Conservation (phyloP, 2,888 invertebrate genomes). For the Acrobasis consociella region DNA sequence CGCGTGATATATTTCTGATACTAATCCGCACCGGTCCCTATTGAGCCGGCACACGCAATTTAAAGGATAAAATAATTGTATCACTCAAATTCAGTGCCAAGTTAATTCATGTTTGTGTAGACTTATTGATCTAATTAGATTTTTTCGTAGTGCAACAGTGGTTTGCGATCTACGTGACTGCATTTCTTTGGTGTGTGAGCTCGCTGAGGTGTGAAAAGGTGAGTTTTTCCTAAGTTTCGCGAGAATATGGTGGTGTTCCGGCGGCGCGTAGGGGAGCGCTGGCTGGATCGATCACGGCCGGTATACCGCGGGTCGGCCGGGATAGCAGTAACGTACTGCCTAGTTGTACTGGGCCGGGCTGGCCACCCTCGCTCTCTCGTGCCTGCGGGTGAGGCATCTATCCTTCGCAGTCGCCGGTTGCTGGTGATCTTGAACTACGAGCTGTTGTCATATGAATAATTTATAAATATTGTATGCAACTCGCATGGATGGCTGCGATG, state of each 20-base stretch:
- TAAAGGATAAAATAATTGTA: conserved; percentile 42
- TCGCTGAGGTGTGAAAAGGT: conserved; percentile 75
- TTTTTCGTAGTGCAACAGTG: conserved; percentile 67
- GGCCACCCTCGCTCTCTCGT: conserved; percentile 62
- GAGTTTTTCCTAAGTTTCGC: conserved; percentile 64
- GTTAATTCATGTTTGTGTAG: conserved; percentile 67
- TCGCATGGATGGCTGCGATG: conserved; percentile 23
- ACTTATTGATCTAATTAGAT: conserved; percentile 47
- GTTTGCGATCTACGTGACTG: conserved; percentile 72
- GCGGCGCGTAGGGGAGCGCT: conserved; percentile 61
- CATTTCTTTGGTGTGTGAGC: conserved; percentile 69
- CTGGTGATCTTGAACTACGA: conserved; percentile 58
- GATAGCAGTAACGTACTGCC: conserved; percentile 31
- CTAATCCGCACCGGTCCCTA: conserved; percentile 52
- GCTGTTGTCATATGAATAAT: conserved; percentile 57
- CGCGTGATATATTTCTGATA: conserved; percentile 41
- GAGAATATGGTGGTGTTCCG: conserved; percentile 51
- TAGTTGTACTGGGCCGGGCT: conserved; percentile 39
- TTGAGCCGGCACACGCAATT: conserved; percentile 51
- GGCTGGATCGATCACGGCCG: conserved; percentile 74
- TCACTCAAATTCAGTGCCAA: conserved; percentile 58
- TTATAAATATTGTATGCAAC: conserved; percentile 48
- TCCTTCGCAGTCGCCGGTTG: conserved; percentile 42
- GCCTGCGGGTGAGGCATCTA: conserved; percentile 46
- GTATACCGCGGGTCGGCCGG: conserved; percentile 40